Evolutionary conservation across 2,797 vertebrate genomes (phyloP).

Genomic region (Myiotriccus ornatus): DNA sequence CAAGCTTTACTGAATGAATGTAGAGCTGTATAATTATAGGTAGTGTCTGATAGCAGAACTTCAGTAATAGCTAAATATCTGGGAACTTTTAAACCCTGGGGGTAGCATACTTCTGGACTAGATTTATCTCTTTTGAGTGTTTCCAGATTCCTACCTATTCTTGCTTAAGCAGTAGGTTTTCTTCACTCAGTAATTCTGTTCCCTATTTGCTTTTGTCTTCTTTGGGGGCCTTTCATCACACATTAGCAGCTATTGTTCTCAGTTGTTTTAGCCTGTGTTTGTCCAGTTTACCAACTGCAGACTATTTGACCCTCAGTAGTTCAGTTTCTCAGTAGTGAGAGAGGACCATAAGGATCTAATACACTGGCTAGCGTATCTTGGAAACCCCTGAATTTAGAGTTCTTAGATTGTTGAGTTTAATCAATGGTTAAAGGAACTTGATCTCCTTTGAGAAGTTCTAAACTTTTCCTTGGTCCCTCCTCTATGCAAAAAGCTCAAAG

Average conservation of each 20-base stretch:
- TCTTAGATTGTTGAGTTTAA: not conserved
- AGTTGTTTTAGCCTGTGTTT: not conserved
- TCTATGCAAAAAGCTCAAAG: not conserved
- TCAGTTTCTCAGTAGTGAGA: not conserved
- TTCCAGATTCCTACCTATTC: not conserved
- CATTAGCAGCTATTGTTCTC: not conserved
- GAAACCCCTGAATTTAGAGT: not conserved
- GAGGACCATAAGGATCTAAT: not conserved
- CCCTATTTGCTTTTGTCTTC: not conserved
- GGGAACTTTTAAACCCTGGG: not conserved
- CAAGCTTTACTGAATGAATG: not conserved
- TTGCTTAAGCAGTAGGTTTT: not conserved
- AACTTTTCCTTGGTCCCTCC: not conserved
- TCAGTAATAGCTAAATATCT: not conserved
- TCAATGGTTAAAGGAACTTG: not conserved
- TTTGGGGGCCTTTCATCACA: not conserved
- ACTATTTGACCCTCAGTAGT: not conserved
- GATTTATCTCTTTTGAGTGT: not conserved
- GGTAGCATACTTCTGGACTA: not conserved
- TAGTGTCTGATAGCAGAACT: not conserved
- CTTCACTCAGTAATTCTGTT: not conserved
- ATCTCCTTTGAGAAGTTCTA: not conserved
- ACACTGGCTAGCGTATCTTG: not conserved
- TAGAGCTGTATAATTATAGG: not conserved
- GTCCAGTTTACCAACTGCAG: not conserved